Evolutionary conservation across 2,888 invertebrate species (phyloP), one percentile per base, ranked within the genome.

Genomic region (Dicycla oo): DNA sequence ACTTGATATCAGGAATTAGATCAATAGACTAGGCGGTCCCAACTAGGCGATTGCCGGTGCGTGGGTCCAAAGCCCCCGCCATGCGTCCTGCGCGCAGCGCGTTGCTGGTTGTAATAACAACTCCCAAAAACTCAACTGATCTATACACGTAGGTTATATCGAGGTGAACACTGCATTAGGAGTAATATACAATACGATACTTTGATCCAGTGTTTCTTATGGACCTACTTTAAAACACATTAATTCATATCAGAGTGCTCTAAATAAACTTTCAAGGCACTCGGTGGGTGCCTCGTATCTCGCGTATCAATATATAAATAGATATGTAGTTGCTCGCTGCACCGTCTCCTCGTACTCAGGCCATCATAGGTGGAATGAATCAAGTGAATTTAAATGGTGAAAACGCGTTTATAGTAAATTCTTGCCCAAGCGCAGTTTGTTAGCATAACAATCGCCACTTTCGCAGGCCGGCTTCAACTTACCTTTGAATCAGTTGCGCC

Each of bases 211-310:
- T 40, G 51, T 53, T 43, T 57, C 13, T 10, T 56, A 60, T 45
- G 3, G 6, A 23, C 30, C 65, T 80, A 68, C 60, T 78, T 76
- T 69, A 78, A 75, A 74, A 69, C 51, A 56, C 72, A 80, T 82
- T 73, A 69, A 73, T 82, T 66, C n/a, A 20, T 73, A 79, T 75
- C 51, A 82, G 53, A 62, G 18, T 57, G 30, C 49, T 63, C 45
- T 47, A 54, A 58, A 67, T 61, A 60, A n/a, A 66, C n/a, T 62
- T 45, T 15, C 69, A 69, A 62, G 67, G 67, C 61, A 26, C 10
- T 34, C 20, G 2, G 56, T 45, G 23, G 26, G 30, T n/a, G 26
- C 20, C 15, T 64, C 51, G 15, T 10, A 13, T 26, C 20, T 34
- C 26, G n/a, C 10, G 11, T 43, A n/a, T 26, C 40, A 49, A 23